Conservation (phyloP, 2,888 invertebrate species). For the Lepas anatifera region DNA sequence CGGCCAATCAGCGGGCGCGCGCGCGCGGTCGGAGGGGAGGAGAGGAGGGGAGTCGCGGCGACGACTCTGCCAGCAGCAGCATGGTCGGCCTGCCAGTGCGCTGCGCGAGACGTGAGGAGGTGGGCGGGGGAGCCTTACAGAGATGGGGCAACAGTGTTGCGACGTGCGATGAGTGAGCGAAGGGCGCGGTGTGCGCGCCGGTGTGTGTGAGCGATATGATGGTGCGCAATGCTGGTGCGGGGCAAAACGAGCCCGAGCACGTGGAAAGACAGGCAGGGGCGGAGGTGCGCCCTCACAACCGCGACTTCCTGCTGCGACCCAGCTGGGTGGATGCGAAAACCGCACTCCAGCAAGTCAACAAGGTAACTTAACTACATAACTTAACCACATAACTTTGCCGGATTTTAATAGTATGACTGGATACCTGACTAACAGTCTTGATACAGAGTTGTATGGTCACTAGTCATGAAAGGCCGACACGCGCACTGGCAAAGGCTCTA, state of each 20-base stretch:
- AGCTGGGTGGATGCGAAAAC: constrained; percentile 93
- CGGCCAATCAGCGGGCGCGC: not conserved
- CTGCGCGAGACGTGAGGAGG: not conserved
- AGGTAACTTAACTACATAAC: too few species aligned
- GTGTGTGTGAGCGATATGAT: not conserved
- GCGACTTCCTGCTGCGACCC: constrained; percentile 79
- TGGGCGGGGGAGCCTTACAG: not conserved
- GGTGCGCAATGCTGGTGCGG: not conserved
- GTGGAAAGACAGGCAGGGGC: not conserved
- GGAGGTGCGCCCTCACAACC: not conserved
- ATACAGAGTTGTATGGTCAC: too few species aligned
- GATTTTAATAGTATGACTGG: too few species aligned
- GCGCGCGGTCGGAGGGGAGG: not conserved
- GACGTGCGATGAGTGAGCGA: not conserved
- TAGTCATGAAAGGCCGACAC: too few species aligned
- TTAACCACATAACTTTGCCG: too few species aligned
- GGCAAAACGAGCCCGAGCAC: not conserved
- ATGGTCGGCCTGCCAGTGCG: not conserved
- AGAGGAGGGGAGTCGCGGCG: not conserved
- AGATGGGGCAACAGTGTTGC: not conserved
- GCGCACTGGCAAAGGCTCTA: too few species aligned
- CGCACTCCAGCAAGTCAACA: constrained; percentile 88
- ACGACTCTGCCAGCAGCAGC: not conserved
- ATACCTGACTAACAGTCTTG: too few species aligned
- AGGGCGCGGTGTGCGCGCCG: not conserved